Percentiles rank a stretch among this genome's conserved stretches.
These are phyloP conservation scores for Noctuana brunneofusca DNA, from an alignment of 2,888 invertebrate species.

Conservation along the genomic window DNA sequence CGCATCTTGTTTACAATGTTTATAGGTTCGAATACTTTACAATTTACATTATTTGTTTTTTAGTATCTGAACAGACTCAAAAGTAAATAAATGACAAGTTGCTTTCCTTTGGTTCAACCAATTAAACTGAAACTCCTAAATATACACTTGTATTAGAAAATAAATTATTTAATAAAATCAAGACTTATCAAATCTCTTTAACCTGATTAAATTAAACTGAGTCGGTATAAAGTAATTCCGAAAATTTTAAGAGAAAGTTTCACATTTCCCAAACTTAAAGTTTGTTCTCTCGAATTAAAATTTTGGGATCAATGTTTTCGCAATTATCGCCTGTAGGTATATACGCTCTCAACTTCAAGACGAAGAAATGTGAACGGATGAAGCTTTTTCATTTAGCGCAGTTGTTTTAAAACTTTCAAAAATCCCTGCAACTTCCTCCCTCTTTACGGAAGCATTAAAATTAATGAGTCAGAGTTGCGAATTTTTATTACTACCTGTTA, in stretches of 20 bases:
- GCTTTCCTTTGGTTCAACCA: neutral
- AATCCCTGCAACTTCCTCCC: slow-evolving; percentile 15
- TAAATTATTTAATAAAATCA: too few relatives aligned
- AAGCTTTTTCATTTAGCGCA: slow-evolving; percentile 29
- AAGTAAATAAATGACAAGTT: neutral
- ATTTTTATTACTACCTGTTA: slow-evolving; percentile 31
- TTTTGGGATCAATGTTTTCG: slow-evolving; percentile 15
- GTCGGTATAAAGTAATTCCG: too few relatives aligned
- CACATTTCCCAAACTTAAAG: neutral
- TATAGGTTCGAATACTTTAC: neutral
- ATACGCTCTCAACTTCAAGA: slow-evolving; percentile 20
- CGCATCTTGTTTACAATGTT: slow-evolving; percentile 5
- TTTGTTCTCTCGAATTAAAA: slow-evolving; percentile 1
- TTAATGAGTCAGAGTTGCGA: slow-evolving; percentile 32
- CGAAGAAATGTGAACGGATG: slow-evolving; percentile 23
- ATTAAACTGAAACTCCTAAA: too few relatives aligned
- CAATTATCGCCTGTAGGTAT: slow-evolving; percentile 20
- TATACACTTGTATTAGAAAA: too few relatives aligned
- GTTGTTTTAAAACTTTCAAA: slow-evolving; percentile 35
- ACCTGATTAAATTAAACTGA: neutral
- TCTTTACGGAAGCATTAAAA: slow-evolving; percentile 27
- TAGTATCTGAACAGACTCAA: neutral
- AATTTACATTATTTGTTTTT: neutral
- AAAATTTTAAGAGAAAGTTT: neutral
- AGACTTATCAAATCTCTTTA: neutral